Evolutionary conservation across 2,113 vertebrate species (phyloP), one percentile per base, ranked within the genome.

Genomic region (Oryzias curvinotus): DNA sequence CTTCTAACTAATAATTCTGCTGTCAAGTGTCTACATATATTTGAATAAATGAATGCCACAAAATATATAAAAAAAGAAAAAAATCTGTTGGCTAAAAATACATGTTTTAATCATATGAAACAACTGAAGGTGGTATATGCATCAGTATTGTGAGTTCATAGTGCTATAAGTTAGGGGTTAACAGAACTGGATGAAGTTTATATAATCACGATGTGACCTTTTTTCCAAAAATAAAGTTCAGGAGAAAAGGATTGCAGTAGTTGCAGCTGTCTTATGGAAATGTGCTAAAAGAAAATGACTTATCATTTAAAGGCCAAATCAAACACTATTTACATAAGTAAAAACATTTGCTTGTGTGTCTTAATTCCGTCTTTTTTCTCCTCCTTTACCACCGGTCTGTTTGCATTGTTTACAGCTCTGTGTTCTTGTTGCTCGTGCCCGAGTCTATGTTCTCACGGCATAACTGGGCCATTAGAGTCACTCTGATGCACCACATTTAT

Each of bases 391-490:
- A 14, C 8, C 23, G 23, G 69, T 71, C 14, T 21, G 30, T 23
- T 23, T 42, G 30, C 36, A 15, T 46, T 49, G 18, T 60, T 48
- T 54, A 60, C 21, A 61, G 50, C 52, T n/a, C 19, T 65, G 57
- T 19, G 4, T 50, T 26, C 44, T 41, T 58, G 49, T 26, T n/a
- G 54, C n/a, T 21, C 45, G 47, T 51, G 55, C 43, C 57, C 60
- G 56, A 2, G 23, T 47, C 66, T 52, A 64, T 81, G 80, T 80
- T 85, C 67, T 80, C 77, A 83, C 60, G 68, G 80, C 75, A 85
- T 85, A 78, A 71, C 85, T 81, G 59, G 52, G 65, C 76, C 76
- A 85, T 88, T 85, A 84, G 69, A 75, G 75, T 66, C 81, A 82
- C 73, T 62, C 68, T 63, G 71, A 73, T 83, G 77, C 76, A 76